These are phyloP conservation scores for Gambusia affinis DNA, from an alignment of 2,113 vertebrate genomes.

Conservation along the genomic window DNA sequence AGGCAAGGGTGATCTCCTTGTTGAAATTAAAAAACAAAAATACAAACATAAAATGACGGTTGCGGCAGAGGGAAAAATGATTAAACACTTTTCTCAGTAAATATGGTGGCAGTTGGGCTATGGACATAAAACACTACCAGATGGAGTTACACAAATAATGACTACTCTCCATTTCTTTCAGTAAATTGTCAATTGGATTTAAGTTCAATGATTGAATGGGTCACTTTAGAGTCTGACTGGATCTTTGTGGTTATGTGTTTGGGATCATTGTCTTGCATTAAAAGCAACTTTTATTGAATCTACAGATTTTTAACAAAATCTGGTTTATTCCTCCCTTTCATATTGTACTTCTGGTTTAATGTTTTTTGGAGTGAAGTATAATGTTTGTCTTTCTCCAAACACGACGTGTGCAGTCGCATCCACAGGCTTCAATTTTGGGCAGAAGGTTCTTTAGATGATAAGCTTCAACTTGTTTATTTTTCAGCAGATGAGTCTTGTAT, in stretches of 20 bases:
- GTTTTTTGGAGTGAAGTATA: too few relatives aligned
- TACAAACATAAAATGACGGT: neutral
- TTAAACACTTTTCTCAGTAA: neutral
- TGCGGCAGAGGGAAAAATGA: too few relatives aligned
- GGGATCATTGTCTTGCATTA: neutral
- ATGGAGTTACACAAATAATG: neutral
- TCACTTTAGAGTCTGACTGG: neutral
- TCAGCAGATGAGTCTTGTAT: neutral
- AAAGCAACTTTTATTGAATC: neutral
- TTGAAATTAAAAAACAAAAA: neutral
- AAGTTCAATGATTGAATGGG: neutral
- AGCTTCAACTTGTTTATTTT: neutral
- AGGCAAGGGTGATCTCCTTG: constrained; percentile 6
- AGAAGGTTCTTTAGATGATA: neutral
- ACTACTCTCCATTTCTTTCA: neutral
- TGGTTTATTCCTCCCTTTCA: neutral
- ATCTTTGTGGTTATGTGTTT: neutral
- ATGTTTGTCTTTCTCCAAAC: neutral
- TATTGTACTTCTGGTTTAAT: too few relatives aligned
- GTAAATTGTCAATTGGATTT: too few relatives aligned
- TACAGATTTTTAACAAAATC: neutral
- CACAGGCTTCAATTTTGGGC: neutral
- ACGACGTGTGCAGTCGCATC: neutral
- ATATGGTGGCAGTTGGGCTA: neutral
- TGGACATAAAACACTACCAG: neutral